Percentiles rank a stretch among this genome's conserved stretches.
These are phyloP conservation scores for Atta cephalotes DNA, from an alignment of 1,140 invertebrate genomes.

Conservation along the genomic window DNA sequence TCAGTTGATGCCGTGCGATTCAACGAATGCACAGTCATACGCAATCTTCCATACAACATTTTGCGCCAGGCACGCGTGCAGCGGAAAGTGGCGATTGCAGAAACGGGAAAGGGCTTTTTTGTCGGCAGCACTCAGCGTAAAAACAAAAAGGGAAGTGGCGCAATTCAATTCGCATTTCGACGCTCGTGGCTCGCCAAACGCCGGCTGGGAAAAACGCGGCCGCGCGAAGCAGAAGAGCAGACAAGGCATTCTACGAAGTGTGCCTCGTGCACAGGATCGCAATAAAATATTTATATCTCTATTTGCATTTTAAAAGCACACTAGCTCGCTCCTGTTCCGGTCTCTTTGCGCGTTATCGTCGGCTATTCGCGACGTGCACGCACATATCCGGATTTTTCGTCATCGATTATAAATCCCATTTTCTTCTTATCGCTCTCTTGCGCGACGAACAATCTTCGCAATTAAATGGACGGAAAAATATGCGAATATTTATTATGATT, in stretches of 20 bases:
- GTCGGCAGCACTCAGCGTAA: background rate
- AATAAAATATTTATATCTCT: conserved; percentile 82
- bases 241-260: conserved; percentile 16
- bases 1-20: background rate
- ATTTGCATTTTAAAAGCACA: conserved; percentile 81
- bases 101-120: conserved; percentile 4
- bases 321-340: conserved; percentile 64
- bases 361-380: conserved; percentile 33
- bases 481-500: conserved; percentile 19
- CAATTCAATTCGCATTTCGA: conserved; percentile 71
- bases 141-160: conserved; percentile 54
- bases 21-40: background rate
- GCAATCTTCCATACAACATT: background rate
- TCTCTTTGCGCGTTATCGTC: conserved; percentile 59
- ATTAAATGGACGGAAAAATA: conserved; percentile 6
- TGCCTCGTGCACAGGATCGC: conserved; percentile 67
- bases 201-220: conserved; percentile 47
- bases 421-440: conserved; percentile 45
- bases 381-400: conserved; percentile 54
- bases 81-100: conserved; percentile 12
- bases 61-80: background rate
- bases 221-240: conserved; percentile 8
- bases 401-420: conserved; percentile 75
- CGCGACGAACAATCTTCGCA: background rate
- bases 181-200: conserved; percentile 39